Evolutionary conservation across 1,140 invertebrate species (phyloP).

Genomic region (Solenopsis invicta): DNA sequence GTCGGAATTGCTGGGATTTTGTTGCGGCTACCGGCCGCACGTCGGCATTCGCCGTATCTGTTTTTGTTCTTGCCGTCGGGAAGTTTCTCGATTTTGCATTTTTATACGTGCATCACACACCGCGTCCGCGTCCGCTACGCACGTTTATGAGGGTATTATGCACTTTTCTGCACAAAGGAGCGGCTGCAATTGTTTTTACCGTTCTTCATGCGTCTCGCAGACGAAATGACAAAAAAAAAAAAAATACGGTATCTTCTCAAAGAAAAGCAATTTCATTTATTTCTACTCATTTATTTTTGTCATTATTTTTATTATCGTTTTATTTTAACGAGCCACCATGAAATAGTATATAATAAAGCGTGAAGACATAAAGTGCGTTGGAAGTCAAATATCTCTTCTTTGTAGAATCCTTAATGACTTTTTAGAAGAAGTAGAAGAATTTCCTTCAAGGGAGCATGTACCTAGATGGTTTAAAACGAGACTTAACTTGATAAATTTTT

Average conservation of each 20-base stretch:
- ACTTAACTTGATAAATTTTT: too few relatives aligned
- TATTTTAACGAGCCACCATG: background rate
- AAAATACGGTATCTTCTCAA: background rate
- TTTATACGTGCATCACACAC: slow-evolving; percentile 28
- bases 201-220: background rate
- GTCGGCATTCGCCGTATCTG: slow-evolving; percentile 38
- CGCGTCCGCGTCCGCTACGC: background rate
- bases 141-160: slow-evolving; percentile 44
- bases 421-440: background rate
- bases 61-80: slow-evolving; percentile 32
- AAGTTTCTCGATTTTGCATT: slow-evolving; percentile 59
- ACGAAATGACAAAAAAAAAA: slow-evolving; percentile 14
- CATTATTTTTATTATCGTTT: slow-evolving; percentile 9
- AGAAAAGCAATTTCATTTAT: slow-evolving; percentile 15
- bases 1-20: slow-evolving; percentile 58
- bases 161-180: slow-evolving; percentile 45
- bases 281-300: slow-evolving; percentile 19
- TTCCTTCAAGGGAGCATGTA: background rate
- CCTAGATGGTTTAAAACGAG: background rate
- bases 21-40: slow-evolving; percentile 42
- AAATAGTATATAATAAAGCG: background rate
- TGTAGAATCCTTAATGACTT: background rate
- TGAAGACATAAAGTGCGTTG: background rate
- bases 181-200: slow-evolving; percentile 44
- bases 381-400: background rate